phyloP scores from a whole-genome alignment of 2,113 vertebrate species.

The Mastomys coucha region DNA sequence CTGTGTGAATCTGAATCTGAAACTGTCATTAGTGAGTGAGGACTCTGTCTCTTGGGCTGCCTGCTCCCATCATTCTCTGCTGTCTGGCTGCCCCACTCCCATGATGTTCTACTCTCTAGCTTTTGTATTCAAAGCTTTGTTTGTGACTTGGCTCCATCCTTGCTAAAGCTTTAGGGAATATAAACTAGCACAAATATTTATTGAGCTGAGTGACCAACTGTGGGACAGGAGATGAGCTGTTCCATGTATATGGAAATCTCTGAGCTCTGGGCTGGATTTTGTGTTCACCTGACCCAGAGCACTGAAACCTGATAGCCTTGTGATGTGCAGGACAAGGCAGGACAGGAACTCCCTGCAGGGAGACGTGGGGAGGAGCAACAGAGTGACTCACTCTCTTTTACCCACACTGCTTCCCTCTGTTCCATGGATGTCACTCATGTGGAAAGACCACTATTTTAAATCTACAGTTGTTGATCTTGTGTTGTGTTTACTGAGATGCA shows the following conservation, averaged over 20 bases:
- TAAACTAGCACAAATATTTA: slow-evolving; percentile 67
- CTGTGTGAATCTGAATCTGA: not conserved
- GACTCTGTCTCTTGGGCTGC: not conserved
- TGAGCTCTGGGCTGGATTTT: slow-evolving; percentile 56
- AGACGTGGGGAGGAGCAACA: slow-evolving; percentile 20
- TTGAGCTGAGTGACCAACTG: slow-evolving; percentile 73
- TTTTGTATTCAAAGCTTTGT: slow-evolving; percentile 14
- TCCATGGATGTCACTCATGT: not conserved
- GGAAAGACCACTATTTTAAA: not conserved
- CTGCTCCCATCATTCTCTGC: no score
- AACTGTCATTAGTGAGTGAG: not conserved
- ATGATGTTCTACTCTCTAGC: not conserved
- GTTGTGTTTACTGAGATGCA: not conserved
- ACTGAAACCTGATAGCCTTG: slow-evolving; percentile 64
- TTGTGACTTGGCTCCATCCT: slow-evolving; percentile 41
- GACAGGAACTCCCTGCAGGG: not conserved
- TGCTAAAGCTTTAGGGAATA: slow-evolving; percentile 58
- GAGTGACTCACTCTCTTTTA: not conserved
- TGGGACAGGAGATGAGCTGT: slow-evolving; percentile 72
- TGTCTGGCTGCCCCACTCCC: no score
- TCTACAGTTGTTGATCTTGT: not conserved
- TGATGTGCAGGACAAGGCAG: not conserved
- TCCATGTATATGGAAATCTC: slow-evolving; percentile 74
- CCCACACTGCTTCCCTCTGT: not conserved
- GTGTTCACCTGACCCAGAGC: slow-evolving; percentile 65